A percentile compares a stretch with the other conserved stretches of the same genome.
phyloP scores from a whole-genome alignment of 1,140 invertebrate genomes.

The Paralvinella palmiformis region DNA sequence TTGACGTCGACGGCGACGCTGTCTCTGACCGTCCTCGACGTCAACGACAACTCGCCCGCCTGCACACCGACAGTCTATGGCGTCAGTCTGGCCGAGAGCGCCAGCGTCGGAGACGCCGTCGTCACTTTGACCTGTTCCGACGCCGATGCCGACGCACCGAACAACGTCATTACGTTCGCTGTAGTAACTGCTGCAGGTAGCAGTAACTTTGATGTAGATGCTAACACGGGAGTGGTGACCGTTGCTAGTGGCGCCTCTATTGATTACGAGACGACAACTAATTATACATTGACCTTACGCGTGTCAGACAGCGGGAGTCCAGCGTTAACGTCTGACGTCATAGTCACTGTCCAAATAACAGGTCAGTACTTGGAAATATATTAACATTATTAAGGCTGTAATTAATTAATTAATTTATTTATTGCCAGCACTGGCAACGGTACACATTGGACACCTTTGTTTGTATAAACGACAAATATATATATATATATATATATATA shows the following conservation, averaged over 20 bases:
- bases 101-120: neutral
- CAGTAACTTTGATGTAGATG: no score
- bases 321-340: conserved; percentile 7
- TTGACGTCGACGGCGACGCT: conserved; percentile 1
- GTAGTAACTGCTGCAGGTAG: conserved; percentile 17
- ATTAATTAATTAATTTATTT: no score
- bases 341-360: conserved; percentile 13
- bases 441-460: neutral
- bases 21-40: conserved; percentile 28
- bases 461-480: neutral
- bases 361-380: conserved; percentile 1
- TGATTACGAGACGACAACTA: conserved; percentile 27
- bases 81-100: conserved; percentile 24
- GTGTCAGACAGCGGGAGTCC: conserved; percentile 23
- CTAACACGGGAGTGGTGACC: no score
- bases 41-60: conserved; percentile 34
- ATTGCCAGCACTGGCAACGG: neutral
- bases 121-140: conserved; percentile 25
- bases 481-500: neutral
- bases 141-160: conserved; percentile 18
- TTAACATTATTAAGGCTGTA: no score
- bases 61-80: conserved; percentile 25
- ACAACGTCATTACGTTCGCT: conserved; percentile 24
- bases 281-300: conserved; percentile 23
- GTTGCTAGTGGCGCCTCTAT: no score